phyloP scores from a whole-genome alignment of 2,113 vertebrate genomes.

The Progne subis region DNA sequence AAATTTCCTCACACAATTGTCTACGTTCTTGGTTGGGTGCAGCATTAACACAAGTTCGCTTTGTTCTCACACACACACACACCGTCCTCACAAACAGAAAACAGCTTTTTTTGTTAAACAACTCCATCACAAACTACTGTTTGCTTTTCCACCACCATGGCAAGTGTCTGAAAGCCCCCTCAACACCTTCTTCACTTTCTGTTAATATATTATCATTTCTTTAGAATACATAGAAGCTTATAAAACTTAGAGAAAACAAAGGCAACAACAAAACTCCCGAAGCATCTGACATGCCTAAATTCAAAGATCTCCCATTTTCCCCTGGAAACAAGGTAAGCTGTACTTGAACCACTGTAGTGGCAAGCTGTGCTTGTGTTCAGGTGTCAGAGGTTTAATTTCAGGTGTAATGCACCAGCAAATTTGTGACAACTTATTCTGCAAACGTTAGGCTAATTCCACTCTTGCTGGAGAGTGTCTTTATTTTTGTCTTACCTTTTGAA shows the following conservation, averaged over 20 bases:
- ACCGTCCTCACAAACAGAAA: neutral
- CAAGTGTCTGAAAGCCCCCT: neutral
- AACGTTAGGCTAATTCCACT: neutral
- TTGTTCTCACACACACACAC: neutral
- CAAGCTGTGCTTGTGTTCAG: neutral
- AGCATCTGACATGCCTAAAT: neutral
- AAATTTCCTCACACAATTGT: neutral
- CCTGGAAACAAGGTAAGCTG: conserved; percentile 11
- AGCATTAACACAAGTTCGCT: neutral
- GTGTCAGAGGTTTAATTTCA: neutral
- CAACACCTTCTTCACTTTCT: neutral
- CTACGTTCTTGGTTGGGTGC: neutral
- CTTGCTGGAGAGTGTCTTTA: neutral
- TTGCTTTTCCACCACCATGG: neutral
- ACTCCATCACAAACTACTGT: neutral
- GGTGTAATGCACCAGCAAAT: neutral
- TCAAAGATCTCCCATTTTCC: neutral
- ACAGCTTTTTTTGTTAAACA: neutral
- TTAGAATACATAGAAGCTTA: neutral
- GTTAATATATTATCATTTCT: neutral
- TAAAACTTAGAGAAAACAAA: conserved; percentile 8
- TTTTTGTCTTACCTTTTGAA: conserved; percentile 83
- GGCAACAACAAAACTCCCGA: neutral
- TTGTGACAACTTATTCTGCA: neutral
- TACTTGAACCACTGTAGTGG: conserved; percentile 38